phyloP scores from a whole-genome alignment of 2,797 vertebrate genomes.

The Eremophila alpestris region DNA sequence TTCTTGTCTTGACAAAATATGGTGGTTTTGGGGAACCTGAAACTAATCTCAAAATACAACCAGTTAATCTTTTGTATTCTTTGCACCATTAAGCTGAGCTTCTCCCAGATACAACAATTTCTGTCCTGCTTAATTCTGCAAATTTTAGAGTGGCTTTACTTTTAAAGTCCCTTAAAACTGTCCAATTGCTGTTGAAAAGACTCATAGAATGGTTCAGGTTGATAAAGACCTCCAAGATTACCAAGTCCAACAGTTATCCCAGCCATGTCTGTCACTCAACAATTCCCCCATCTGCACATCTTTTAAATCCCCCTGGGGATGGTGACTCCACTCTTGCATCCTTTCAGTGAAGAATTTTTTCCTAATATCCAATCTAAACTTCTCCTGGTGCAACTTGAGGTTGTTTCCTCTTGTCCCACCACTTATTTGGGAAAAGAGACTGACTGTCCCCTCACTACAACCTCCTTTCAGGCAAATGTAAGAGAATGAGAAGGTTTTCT shows the following conservation, averaged over 20 bases:
- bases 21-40: not conserved
- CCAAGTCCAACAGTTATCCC: rapidly evolving
- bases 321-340: not conserved
- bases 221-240: not conserved
- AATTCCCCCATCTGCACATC: too few relatives aligned
- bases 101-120: not conserved
- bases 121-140: not conserved
- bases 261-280: not conserved
- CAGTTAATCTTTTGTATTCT: not conserved
- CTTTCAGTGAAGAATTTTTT: not conserved
- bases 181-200: not conserved
- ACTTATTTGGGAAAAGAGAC: not conserved
- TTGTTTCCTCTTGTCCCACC: rapidly evolving
- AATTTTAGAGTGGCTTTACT: not conserved
- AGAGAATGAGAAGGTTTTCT: rapidly evolving
- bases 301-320: not conserved
- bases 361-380: not conserved
- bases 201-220: not conserved
- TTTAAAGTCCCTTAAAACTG: not conserved
- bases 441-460: rapidly evolving
- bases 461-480: not conserved
- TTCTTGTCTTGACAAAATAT: not conserved
- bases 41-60: not conserved
- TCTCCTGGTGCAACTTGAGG: not conserved
- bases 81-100: not conserved